Evolutionary conservation across 2,888 invertebrate species (phyloP).

Genomic region (Brachypalpus laphriformis): DNA sequence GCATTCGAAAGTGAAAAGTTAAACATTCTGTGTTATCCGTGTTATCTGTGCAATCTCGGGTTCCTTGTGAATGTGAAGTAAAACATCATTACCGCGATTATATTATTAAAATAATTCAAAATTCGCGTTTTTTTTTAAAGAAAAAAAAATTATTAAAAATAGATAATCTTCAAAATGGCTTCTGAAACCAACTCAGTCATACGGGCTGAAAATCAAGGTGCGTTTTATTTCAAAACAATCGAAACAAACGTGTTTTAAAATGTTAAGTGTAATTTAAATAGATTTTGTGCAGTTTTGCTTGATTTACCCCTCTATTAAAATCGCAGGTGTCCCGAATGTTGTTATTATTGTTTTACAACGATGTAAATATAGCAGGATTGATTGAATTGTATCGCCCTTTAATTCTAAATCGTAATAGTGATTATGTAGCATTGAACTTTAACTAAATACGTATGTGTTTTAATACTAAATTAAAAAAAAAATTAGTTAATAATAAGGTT

Average conservation of each 20-base stretch:
- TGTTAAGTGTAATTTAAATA: not conserved
- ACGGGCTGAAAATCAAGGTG: slow-evolving; percentile 67
- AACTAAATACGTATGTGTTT: too few species aligned
- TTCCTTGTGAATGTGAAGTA: slow-evolving; percentile 15
- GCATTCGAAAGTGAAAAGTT: slow-evolving; percentile 75
- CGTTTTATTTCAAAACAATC: slow-evolving; percentile 14
- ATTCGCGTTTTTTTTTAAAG: slow-evolving; percentile 27
- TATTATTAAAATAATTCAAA: slow-evolving; percentile 7
- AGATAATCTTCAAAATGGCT: slow-evolving; percentile 52
- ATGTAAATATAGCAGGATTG: too few species aligned
- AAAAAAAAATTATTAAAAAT: not conserved
- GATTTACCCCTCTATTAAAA: not conserved
- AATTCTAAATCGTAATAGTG: too few species aligned
- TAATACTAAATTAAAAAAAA: too few species aligned
- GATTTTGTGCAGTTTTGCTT: not conserved
- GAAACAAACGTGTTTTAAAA: not conserved
- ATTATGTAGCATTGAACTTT: too few species aligned
- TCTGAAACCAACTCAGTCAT: slow-evolving; percentile 70
- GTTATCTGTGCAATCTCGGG: slow-evolving; percentile 59
- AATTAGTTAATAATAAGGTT: too few species aligned
- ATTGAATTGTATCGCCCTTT: too few species aligned
- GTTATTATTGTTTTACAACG: not conserved
- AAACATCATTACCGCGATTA: slow-evolving; percentile 24
- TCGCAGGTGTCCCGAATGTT: not conserved
- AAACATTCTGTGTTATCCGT: slow-evolving; percentile 73